Evolutionary conservation across 2,888 invertebrate genomes (phyloP), one percentile per base, ranked within the genome.

Genomic region (Pachycephus smyrnensis): DNA sequence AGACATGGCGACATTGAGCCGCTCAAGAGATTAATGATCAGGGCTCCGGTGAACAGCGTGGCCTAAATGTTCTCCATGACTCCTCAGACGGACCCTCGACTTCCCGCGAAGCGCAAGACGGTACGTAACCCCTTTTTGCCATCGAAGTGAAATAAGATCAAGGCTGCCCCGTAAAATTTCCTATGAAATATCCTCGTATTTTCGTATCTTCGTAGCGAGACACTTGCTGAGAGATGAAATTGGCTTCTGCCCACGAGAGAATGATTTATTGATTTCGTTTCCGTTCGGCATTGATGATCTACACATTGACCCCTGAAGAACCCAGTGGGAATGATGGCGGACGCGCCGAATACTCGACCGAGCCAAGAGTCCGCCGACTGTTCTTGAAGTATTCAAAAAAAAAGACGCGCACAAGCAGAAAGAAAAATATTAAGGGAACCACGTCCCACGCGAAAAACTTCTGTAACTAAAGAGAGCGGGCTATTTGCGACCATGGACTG

Each of bases 401-500:
- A 55, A 55, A 55, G 55, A 9, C 55, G 23, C 9, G 55, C 55
- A 55, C 55, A 23, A 55, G 55, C 55, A 55, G 55, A 55, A 55
- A 55, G 55, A 55, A 55, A 55, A 55, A 55, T 55, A 55, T 55
- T 55, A 55, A 55, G 23, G 23, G 55, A 55, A 55, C 55, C 23
- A 55, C 23, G 55, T 55, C 55, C 55, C 55, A 55, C 55, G 55
- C 23, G 55, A 55, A 55, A 55, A 55, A 55, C 55, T 55, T 55
- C 23, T 55, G 9, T 15, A 23, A 23, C 23, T 23, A 23, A 55
- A 55, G 55, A 55, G 55, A 23, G 23, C 55, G 23, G 23, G 55
- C 55, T 23, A 23, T 76, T 36, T 82, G 71, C 80, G 69, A 68
- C 77, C 74, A 68, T 55, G 69, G 83, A 83, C 83, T 83, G 83